A percentile compares a stretch with the other conserved stretches of the same genome.
phyloP scores from a whole-genome alignment of 2,113 vertebrate species.

The Lagopus muta region DNA sequence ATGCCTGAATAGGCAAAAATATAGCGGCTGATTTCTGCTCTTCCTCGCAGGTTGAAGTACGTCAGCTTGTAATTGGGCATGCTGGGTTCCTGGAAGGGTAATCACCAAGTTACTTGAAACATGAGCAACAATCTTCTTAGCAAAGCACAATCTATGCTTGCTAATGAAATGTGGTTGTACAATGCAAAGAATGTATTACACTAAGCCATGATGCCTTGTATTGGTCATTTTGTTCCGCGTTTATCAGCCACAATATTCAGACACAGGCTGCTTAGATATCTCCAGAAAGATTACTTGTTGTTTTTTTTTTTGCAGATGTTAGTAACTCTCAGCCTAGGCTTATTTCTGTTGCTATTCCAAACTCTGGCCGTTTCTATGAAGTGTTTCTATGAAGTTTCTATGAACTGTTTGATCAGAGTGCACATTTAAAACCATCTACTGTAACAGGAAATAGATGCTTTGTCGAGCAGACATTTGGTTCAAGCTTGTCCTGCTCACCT shows the following conservation, averaged over 20 bases:
- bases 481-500: background rate
- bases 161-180: background rate
- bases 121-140: background rate
- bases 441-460: background rate
- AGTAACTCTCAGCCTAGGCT: background rate
- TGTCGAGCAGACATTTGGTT: background rate
- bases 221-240: background rate
- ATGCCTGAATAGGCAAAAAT: conserved; percentile 78
- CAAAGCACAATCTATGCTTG: fast-evolving
- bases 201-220: fast-evolving
- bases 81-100: conserved; percentile 30
- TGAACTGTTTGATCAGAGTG: background rate
- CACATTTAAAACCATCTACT: background rate
- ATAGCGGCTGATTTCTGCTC: conserved; percentile 83
- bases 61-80: conserved; percentile 82
- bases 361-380: background rate
- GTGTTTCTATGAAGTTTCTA: background rate
- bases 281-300: background rate
- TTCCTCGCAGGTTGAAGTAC: conserved; percentile 83
- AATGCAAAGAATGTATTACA: background rate
- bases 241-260: background rate
- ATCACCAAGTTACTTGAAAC: background rate
- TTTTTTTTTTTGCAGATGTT: no score
- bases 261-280: fast-evolving
- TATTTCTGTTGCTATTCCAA: background rate